Evolutionary conservation across 1,140 invertebrate genomes (phyloP).

Genomic region (Harpegnathos saltator): DNA sequence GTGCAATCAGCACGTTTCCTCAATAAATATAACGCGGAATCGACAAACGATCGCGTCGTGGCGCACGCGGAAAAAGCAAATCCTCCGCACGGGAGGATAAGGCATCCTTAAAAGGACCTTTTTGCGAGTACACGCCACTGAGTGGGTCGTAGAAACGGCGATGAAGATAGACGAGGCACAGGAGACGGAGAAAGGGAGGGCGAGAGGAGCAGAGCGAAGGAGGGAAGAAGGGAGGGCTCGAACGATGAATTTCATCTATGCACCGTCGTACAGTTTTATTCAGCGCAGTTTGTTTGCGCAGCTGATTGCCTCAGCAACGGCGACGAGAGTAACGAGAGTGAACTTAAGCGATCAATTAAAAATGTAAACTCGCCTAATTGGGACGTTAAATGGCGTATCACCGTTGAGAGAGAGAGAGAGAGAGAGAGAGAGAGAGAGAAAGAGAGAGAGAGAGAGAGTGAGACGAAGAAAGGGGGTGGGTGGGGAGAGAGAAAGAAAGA

Average conservation of each 20-base stretch:
- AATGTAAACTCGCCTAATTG: constrained; percentile 74
- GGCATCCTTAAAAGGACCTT: constrained; percentile 21
- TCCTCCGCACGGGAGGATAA: not conserved
- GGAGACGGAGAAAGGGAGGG: not conserved
- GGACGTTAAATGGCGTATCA: constrained; percentile 67
- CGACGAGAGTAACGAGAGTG: constrained; percentile 53
- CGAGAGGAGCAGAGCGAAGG: too few relatives aligned
- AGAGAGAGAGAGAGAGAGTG: constrained; percentile 3
- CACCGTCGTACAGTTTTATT: constrained; percentile 60
- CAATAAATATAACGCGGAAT: constrained; percentile 22
- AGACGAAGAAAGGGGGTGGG: too few relatives aligned
- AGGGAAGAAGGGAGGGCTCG: not conserved
- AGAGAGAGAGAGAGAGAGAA: too few relatives aligned
- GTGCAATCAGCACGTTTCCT: constrained; percentile 17
- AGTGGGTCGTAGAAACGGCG: not conserved
- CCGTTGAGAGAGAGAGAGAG: not conserved
- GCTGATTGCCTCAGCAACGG: constrained; percentile 66
- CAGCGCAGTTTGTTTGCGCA: constrained; percentile 65
- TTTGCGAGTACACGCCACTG: constrained; percentile 16
- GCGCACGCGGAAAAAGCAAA: constrained; percentile 12
- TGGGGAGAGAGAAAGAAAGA: too few relatives aligned
- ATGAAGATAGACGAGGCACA: not conserved
- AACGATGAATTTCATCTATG: constrained; percentile 47
- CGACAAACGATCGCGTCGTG: not conserved
- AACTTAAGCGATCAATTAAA: constrained; percentile 73